These are phyloP conservation scores for Papilio polyxenes DNA, from an alignment of 1,140 invertebrate genomes.

Conservation along the genomic window DNA sequence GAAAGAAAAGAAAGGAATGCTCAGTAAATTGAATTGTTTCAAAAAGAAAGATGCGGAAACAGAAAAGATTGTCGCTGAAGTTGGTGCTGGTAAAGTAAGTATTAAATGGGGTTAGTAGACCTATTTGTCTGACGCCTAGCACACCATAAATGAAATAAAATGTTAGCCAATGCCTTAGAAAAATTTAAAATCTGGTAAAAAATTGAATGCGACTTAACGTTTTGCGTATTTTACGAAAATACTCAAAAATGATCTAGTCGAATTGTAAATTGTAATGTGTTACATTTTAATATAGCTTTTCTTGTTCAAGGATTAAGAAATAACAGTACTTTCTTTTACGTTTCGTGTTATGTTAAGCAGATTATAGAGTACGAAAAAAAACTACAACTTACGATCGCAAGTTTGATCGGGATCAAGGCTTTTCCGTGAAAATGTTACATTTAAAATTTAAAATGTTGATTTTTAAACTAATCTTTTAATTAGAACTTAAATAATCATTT, in stretches of 20 bases:
- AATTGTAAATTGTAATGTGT: no score
- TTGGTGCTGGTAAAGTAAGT: slow-evolving; percentile 69
- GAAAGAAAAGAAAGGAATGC: slow-evolving; percentile 54
- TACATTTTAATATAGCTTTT: no score
- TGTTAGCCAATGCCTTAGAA: background rate
- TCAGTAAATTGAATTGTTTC: slow-evolving; percentile 67
- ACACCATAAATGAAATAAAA: no score
- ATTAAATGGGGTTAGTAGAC: background rate
- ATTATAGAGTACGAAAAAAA: background rate
- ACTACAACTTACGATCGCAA: background rate
- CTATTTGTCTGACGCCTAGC: background rate
- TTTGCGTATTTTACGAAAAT: no score
- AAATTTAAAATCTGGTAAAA: background rate
- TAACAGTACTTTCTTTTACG: slow-evolving; percentile 11
- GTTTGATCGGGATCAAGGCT: background rate
- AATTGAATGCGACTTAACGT: background rate
- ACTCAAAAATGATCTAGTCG: no score
- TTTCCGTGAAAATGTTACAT: background rate
- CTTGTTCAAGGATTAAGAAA: background rate
- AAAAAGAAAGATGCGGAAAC: slow-evolving; percentile 65
- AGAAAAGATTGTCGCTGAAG: slow-evolving; percentile 54
- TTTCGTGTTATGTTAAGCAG: slow-evolving; percentile 6
- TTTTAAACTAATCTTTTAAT: background rate
- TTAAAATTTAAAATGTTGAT: background rate
- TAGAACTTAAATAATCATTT: no score